Percentiles rank a stretch among this genome's conserved stretches.
Conservation (phyloP, 2,888 invertebrate genomes). For the Campopleginae sp. region DNA sequence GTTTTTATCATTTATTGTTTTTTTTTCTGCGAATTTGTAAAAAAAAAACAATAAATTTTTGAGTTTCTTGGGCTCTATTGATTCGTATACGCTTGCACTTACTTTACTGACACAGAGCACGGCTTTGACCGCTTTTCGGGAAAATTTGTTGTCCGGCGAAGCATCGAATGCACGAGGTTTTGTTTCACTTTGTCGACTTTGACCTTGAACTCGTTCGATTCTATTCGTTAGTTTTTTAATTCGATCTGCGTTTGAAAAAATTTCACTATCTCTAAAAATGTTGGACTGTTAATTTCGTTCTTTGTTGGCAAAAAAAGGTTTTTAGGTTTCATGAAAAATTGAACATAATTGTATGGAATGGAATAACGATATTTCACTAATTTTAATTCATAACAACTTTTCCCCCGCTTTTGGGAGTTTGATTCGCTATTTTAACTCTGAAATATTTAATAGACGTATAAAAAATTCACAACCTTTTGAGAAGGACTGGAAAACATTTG, state of each 20-base stretch:
- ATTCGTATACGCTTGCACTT: neutral
- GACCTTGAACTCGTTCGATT: slow-evolving; percentile 11
- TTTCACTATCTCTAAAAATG: neutral
- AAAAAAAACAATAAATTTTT: slow-evolving; percentile 15
- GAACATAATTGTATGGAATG: neutral
- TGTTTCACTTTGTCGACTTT: neutral
- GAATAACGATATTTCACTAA: neutral
- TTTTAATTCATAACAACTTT: neutral
- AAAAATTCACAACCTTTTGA: slow-evolving; percentile 17
- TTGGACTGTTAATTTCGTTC: neutral
- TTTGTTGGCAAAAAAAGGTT: neutral
- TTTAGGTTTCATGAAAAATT: neutral
- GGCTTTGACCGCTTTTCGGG: slow-evolving; percentile 20
- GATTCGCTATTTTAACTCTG: neutral
- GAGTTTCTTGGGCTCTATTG: neutral
- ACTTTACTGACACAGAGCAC: neutral
- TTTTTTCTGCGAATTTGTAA: neutral
- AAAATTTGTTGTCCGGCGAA: slow-evolving; percentile 26
- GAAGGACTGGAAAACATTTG: neutral
- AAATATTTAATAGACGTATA: neutral
- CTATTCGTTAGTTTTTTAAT: neutral
- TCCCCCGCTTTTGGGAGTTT: neutral
- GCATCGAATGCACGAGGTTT: neutral
- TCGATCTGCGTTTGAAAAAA: neutral
- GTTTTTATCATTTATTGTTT: neutral